phyloP scores from a whole-genome alignment of 2,113 vertebrate genomes.

The Larimichthys crocea region DNA sequence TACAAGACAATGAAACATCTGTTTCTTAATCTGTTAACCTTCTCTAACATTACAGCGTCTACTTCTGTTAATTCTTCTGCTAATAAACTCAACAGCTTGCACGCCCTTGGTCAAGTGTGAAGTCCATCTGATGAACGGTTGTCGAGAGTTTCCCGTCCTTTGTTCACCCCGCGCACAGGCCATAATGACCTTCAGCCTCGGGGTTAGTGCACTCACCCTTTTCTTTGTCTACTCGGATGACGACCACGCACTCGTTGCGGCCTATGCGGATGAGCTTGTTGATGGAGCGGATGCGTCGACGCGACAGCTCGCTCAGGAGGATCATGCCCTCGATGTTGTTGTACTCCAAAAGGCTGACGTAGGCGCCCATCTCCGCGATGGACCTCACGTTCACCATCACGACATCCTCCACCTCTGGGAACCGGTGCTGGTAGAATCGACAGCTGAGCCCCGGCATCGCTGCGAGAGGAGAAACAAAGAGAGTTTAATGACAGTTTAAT shows the following conservation, averaged over 20 bases:
- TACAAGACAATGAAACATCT: no score
- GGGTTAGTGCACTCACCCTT: conserved; percentile 86
- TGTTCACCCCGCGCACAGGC: no score
- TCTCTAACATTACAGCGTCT: no score
- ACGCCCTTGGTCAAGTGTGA: no score
- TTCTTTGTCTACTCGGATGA: conserved; percentile 98
- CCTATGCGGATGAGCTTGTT: conserved; percentile 99
- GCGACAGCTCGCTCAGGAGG: conserved; percentile 95
- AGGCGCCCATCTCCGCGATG: conserved; percentile 99
- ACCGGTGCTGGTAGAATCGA: conserved; percentile 98
- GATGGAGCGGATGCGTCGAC: conserved; percentile 97
- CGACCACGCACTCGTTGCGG: conserved; percentile 97
- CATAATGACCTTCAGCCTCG: background rate
- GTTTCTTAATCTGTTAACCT: no score
- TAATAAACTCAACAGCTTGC: no score
- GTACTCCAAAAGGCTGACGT: conserved; percentile 97
- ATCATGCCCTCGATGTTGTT: conserved; percentile 99
- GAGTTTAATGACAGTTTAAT: no score
- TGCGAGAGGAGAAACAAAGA: conserved; percentile 58
- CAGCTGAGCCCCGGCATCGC: conserved; percentile 97
- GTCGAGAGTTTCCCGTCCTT: background rate
- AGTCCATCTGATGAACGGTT: no score
- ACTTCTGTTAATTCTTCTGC: no score
- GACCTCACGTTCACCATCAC: conserved; percentile 99
- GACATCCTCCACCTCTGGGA: conserved; percentile 98